Evolutionary conservation across 2,113 vertebrate species (phyloP), one percentile per base, ranked within the genome.

Genomic region (Oophaga pumilio): DNA sequence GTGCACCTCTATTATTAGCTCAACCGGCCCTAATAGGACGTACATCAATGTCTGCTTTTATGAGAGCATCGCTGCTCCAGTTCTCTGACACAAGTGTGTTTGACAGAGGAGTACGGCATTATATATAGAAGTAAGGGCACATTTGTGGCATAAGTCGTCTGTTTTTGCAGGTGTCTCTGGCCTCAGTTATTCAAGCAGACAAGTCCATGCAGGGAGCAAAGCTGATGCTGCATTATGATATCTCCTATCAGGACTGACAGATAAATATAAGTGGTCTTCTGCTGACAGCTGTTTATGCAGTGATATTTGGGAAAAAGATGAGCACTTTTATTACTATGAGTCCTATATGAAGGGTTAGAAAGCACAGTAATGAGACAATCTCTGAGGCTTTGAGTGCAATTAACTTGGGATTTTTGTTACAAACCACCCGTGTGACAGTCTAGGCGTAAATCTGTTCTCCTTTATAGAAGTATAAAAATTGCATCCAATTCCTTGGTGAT

Each of bases 401-500:
- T 88, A 83, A 84, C 87, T 57, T 57, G 87, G 81, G 87, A 84
- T 84, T 69, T 88, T 77, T 88, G 24, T 88, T 84, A 82, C 86
- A 87, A 87, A 83, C 71, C 86, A 87, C 86, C 9, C 53, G 86
- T 82, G 86, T 82, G 81, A 82, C 79, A 82, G 79, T 87, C 79
- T 82, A 82, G 86, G 86, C 62, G 60, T 79, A 80, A 68, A 71
- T 80, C 28, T 71, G 76, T 50, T 62, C 86, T 87, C 78, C 82
- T 87, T 87, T 82, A 87, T 87, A 87, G 66, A 82, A 87, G 69
- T 83, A 83, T 87, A 82, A 83, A 87, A 87, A 87, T 24, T 83
- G 81, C 86, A 87, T 83, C 69, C 13, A 87, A 87, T 82, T 87
- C 86, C 82, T 81, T 50, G 28, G 86, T 66, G 86, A 64, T 76